Base-by-base conservation (phyloP, 2,888 invertebrate genomes). In the Troglohyphantes excavatus region DNA sequence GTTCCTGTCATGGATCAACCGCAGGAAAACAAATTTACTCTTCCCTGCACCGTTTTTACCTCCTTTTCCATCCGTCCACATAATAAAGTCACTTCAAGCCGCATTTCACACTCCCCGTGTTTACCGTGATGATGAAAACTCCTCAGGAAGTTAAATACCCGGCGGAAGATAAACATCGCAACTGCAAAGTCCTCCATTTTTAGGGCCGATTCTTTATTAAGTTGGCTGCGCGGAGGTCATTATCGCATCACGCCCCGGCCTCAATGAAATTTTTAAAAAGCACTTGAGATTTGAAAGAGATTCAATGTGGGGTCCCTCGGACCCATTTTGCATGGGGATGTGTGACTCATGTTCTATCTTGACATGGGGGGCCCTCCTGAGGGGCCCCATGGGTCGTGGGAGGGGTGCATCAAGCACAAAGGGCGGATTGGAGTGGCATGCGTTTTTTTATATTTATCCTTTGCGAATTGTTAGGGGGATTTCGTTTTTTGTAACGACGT, bases 261-360 rank as follows among this genome's bases (percentile, higher is more conserved):
- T 53, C 27, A 53, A 78, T 78, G 65, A 81, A 81, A 29, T 39
- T 81, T 46, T 65, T 39, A 39, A 39, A 81, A 33, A 72, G 19
- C 79, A 68, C 79, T 81, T 53, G 21, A 68, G 67, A 68, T 79
- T 79, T 67, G 26, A 65, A 65, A 19, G 33, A 19, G 68, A 39
- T n/a, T n/a, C n/a, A n/a, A n/a, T 23, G 68, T 21, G 26, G 46
- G 19, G 72, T 23, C 19, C n/a, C n/a, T n/a, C 2, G 39, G 33
- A 39, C 68, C 53, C 17, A 53, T 53, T n/a, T 17, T 53, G 53
- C 39, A 39, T 13, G 33, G 72, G 83, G 33, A 13, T 9, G 39
- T 61, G 75, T 88, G 88, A 88, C 82, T 88, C 88, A 88, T 67
- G 29, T 63, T 76, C 82, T 88, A 88, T 88, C 82, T 59, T 73